phyloP scores from a whole-genome alignment of 2,797 vertebrate species.

The Setipinna tenuifilis region DNA sequence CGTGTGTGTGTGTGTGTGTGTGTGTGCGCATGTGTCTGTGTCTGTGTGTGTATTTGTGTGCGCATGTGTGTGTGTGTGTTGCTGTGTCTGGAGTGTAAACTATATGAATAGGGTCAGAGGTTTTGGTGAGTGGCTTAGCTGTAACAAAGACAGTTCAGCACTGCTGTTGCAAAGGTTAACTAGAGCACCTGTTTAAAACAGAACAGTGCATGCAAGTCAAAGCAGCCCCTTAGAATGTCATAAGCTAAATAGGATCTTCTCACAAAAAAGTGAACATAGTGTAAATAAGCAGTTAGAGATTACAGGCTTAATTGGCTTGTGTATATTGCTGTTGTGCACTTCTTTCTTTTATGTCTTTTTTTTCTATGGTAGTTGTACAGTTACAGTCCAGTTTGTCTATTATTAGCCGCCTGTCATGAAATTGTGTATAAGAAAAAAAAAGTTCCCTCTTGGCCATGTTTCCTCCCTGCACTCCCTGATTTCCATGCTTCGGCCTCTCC shows the following conservation, averaged over 20 bases:
- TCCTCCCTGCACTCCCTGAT: not conserved
- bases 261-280: not conserved
- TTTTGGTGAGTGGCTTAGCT: not conserved
- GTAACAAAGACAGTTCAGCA: not conserved
- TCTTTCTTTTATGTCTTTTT: not conserved
- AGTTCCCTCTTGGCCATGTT: slow-evolving; percentile 5
- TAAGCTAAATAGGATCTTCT: not conserved
- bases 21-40: too few species aligned
- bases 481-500: not conserved
- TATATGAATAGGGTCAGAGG: not conserved
- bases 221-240: not conserved
- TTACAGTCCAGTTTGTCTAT: not conserved
- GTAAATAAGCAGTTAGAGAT: not conserved
- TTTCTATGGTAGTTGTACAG: not conserved
- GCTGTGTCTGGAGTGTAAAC: too few species aligned
- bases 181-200: not conserved
- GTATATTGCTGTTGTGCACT: not conserved
- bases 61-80: not conserved
- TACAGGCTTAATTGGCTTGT: not conserved
- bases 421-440: not conserved
- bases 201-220: not conserved
- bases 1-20: too few species aligned
- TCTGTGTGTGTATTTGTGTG: too few species aligned
- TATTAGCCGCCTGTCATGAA: not conserved
- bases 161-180: not conserved